A percentile compares a stretch with the other conserved stretches of the same genome.
phyloP scores from a whole-genome alignment of 2,888 invertebrate genomes.

The Mimachlamys varia region DNA sequence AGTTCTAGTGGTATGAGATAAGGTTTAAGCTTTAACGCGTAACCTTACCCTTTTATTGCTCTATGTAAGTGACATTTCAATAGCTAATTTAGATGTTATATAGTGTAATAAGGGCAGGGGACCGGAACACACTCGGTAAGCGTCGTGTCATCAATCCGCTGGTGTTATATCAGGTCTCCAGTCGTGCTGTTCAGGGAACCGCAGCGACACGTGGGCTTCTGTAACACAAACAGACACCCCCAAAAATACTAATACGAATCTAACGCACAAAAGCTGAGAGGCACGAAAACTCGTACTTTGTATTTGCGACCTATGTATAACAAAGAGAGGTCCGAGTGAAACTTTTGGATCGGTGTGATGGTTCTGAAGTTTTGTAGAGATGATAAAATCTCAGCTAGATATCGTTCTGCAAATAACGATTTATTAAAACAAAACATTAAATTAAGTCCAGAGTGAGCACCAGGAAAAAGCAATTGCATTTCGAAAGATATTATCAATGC shows the following conservation, averaged over 20 bases:
- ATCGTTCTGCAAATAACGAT: too few species aligned
- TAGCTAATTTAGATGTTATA: constrained; percentile 28
- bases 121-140: background rate
- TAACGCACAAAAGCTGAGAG: too few species aligned
- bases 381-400: too few species aligned
- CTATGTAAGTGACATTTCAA: constrained; percentile 17
- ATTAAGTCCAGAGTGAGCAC: too few species aligned
- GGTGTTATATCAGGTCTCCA: background rate
- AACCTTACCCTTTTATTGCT: constrained; percentile 14
- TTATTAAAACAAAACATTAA: too few species aligned
- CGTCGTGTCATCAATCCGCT: background rate
- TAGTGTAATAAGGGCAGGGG: constrained; percentile 7
- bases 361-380: too few species aligned
- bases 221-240: background rate
- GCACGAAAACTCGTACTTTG: too few species aligned
- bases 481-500: too few species aligned
- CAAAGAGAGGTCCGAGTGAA: too few species aligned
- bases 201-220: background rate
- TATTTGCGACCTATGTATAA: too few species aligned
- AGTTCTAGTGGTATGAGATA: background rate
- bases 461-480: too few species aligned
- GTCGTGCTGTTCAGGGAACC: constrained; percentile 14
- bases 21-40: constrained; percentile 16
- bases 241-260: background rate
- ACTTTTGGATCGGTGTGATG: too few species aligned